A percentile compares a stretch with the other conserved stretches of the same genome.
These are phyloP conservation scores for Eleginops maclovinus DNA, from an alignment of 2,113 vertebrate genomes.

Conservation along the genomic window DNA sequence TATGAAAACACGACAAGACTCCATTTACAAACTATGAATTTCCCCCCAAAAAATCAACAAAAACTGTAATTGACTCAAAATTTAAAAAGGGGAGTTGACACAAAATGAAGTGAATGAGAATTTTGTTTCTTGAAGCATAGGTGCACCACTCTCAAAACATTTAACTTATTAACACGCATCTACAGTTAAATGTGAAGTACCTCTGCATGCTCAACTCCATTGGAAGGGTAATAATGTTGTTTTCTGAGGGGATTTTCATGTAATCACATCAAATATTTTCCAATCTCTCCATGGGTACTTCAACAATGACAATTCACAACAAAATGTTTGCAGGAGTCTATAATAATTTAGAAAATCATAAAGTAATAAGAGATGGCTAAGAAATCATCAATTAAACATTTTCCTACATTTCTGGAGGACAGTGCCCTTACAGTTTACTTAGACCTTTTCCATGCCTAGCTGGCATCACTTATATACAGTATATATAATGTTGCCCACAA, in stretches of 20 bases:
- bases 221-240: no score
- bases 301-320: background rate
- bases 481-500: background rate
- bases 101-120: background rate
- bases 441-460: conserved; percentile 1
- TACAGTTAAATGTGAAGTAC: background rate
- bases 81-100: background rate
- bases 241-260: no score
- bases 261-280: conserved; percentile 4
- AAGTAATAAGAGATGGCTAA: background rate
- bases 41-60: background rate
- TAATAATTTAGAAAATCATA: background rate
- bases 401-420: background rate
- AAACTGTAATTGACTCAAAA: background rate
- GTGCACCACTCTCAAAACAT: background rate
- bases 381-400: background rate
- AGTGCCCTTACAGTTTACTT: background rate
- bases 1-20: background rate
- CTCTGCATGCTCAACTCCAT: background rate
- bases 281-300: background rate
- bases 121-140: background rate
- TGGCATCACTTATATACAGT: background rate
- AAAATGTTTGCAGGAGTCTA: background rate
- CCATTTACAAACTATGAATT: background rate
- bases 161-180: background rate